A percentile compares a stretch with the other conserved stretches of the same genome.
Evolutionary conservation across 2,797 vertebrate genomes (phyloP).

Genomic region (Dendrocincla fuliginosa): DNA sequence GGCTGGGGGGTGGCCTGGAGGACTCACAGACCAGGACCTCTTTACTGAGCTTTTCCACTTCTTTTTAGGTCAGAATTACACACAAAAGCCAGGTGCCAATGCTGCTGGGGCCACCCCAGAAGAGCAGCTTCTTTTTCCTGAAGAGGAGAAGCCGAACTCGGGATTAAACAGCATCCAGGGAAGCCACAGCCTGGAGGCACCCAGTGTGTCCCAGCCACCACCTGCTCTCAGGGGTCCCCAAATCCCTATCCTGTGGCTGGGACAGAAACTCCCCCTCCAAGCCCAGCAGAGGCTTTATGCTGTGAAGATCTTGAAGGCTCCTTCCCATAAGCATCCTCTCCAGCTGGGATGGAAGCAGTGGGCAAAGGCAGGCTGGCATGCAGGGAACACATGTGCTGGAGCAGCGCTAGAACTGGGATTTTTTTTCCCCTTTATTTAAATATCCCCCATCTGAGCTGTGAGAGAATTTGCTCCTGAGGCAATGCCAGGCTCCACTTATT

Average conservation of each 20-base stretch:
- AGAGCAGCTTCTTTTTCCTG: conserved; percentile 92
- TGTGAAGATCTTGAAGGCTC: background rate
- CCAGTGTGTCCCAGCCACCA: background rate
- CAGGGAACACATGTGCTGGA: background rate
- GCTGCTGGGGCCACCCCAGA: conserved; percentile 89
- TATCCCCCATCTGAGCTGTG: background rate
- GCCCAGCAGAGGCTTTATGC: background rate
- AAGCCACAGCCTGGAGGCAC: background rate
- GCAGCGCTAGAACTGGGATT: background rate
- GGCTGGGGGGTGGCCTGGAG: background rate
- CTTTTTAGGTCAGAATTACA: conserved; percentile 88
- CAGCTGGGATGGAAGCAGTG: conserved; percentile 2
- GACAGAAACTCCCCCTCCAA: background rate
- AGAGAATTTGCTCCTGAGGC: conserved; percentile 1
- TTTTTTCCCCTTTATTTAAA: conserved; percentile 40
- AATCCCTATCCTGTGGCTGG: background rate
- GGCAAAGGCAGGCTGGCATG: background rate
- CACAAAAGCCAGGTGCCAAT: conserved; percentile 97
- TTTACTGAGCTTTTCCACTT: background rate
- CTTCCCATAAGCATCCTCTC: background rate
- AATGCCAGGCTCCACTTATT: conserved; percentile 52
- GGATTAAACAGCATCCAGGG: conserved; percentile 77
- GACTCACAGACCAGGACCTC: background rate
- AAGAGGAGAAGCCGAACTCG: conserved; percentile 87
- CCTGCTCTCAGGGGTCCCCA: background rate